Percentiles rank a stretch among this genome's conserved stretches.
Conservation (phyloP, 2,888 invertebrate genomes). For the Plebejus argus region DNA sequence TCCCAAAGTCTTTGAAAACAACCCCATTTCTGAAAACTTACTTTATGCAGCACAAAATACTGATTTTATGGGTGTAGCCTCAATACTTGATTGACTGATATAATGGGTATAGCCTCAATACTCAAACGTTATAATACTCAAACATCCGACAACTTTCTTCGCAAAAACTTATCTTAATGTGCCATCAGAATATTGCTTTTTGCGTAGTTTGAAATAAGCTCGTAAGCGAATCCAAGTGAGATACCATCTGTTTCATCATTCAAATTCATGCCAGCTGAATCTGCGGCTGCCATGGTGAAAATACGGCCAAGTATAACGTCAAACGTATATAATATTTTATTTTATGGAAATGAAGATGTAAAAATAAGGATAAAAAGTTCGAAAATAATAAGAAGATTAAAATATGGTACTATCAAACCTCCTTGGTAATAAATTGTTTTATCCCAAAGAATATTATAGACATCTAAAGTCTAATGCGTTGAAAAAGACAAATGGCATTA, state of each 20-base stretch:
- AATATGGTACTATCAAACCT: neutral
- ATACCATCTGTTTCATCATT: slow-evolving; percentile 20
- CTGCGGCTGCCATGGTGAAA: neutral
- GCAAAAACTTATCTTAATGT: slow-evolving; percentile 3
- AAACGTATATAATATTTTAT: no score
- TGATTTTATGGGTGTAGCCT: neutral
- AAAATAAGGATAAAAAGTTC: neutral
- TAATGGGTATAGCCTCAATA: neutral
- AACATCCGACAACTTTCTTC: neutral
- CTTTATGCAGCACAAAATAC: no score
- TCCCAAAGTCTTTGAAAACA: no score
- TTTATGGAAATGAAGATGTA: no score
- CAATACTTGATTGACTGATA: neutral
- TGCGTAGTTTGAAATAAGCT: slow-evolving; percentile 5
- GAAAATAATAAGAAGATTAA: neutral
- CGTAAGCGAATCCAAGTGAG: neutral
- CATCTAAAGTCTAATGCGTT: neutral
- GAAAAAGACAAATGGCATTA: no score
- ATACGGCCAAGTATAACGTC: neutral
- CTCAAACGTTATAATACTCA: neutral
- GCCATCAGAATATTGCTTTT: neutral
- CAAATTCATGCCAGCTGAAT: slow-evolving; percentile 1
- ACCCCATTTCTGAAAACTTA: no score
- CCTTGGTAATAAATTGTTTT: neutral
- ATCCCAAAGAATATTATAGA: neutral